A percentile compares a stretch with the other conserved stretches of the same genome.
Conservation (phyloP, 1,140 invertebrate genomes). For the Chironomus striatipennis region DNA sequence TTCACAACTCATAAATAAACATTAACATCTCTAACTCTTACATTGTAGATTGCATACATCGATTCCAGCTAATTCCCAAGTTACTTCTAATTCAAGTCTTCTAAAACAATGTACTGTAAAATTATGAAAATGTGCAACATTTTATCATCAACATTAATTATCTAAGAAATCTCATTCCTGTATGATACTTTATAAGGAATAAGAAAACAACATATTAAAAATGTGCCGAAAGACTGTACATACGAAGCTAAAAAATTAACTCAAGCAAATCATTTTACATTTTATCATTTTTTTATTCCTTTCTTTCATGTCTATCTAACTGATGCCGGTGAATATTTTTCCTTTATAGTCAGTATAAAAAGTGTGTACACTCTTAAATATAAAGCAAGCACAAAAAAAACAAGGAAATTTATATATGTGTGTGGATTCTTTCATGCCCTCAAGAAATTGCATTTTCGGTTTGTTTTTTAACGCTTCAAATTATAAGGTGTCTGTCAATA, state of each 20-base stretch:
- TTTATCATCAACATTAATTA: no score
- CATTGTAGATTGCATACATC: no score
- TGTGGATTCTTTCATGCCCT: background rate
- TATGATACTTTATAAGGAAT: no score
- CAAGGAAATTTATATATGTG: background rate
- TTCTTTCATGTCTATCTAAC: background rate
- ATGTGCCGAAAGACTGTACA: conserved; percentile 16
- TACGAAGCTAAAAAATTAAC: background rate
- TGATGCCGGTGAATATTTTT: background rate
- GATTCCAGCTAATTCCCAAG: no score
- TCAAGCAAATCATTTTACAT: conserved; percentile 11
- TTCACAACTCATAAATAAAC: no score
- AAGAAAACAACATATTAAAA: background rate
- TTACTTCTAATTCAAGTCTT: no score
- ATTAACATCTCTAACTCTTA: no score
- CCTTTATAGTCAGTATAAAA: background rate
- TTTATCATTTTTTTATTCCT: conserved; percentile 4
- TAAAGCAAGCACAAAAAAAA: background rate
- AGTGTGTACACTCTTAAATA: background rate
- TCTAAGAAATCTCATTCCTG: no score
- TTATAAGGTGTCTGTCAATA: conserved; percentile 24
- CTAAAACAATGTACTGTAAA: no score
- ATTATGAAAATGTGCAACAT: no score
- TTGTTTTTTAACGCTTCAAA: conserved; percentile 22
- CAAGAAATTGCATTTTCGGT: conserved; percentile 19